A percentile compares a stretch with the other conserved stretches of the same genome.
These are phyloP conservation scores for Oceanodroma leucorhoa DNA, from an alignment of 2,797 vertebrate species.

Conservation along the genomic window DNA sequence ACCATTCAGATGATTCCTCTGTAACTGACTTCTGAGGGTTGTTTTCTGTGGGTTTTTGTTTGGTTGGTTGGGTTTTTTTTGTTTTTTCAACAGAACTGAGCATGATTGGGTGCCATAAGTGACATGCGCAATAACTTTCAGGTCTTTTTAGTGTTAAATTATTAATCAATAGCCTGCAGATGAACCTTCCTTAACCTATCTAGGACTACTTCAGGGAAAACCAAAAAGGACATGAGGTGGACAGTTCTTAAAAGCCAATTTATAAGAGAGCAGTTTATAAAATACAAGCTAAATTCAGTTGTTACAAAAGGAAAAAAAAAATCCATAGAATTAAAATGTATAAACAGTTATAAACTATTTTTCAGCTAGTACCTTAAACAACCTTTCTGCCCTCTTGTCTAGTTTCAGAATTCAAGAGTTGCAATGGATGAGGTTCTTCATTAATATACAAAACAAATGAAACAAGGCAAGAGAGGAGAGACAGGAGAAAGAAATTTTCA, in stretches of 20 bases:
- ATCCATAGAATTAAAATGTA: neutral
- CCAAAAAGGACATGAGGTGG: neutral
- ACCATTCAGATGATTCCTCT: neutral
- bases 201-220: neutral
- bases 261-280: neutral
- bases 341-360: neutral
- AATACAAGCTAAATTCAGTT: neutral
- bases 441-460: neutral
- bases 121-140: neutral
- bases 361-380: neutral
- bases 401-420: neutral
- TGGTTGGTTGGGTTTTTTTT: neutral
- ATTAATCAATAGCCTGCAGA: neutral
- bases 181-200: neutral
- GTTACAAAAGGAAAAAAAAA: neutral
- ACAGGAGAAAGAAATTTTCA: neutral
- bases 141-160: neutral
- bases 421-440: neutral
- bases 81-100: neutral
- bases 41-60: neutral
- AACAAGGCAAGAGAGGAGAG: neutral
- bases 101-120: fast-evolving
- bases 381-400: neutral
- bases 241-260: neutral
- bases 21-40: neutral